Conservation (phyloP, 2,888 invertebrate genomes). For the Toxonevra muliebris region DNA sequence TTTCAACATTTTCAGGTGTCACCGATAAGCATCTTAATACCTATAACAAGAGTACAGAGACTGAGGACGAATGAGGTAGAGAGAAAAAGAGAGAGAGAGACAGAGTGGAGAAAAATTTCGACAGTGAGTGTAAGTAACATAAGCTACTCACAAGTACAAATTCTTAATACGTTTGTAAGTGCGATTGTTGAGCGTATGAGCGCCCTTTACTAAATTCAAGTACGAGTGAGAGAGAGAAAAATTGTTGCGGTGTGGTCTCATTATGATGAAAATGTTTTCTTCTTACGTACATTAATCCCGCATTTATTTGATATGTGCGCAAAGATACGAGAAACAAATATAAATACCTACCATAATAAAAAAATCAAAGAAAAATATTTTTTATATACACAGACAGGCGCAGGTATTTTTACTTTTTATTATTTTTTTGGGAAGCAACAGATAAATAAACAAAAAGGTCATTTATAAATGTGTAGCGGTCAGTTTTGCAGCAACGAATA, state of each 20-base stretch:
- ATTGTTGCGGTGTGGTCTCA: slow-evolving; percentile 39
- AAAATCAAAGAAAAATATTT: not conserved
- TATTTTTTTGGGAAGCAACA: slow-evolving; percentile 3
- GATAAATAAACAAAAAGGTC: slow-evolving; percentile 20
- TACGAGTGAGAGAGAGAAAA: slow-evolving; percentile 4
- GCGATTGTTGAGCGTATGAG: not conserved
- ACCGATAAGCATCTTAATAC: slow-evolving; percentile 63
- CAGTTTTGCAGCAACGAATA: slow-evolving; percentile 19
- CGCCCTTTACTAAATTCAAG: too few relatives aligned
- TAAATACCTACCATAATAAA: not conserved
- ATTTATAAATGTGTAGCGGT: slow-evolving; percentile 14
- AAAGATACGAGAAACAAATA: slow-evolving; percentile 34
- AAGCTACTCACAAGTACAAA: slow-evolving; percentile 16
- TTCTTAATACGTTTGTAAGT: not conserved
- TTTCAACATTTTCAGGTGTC: slow-evolving; percentile 62
- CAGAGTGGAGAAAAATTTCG: slow-evolving; percentile 4
- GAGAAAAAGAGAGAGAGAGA: slow-evolving; percentile 1
- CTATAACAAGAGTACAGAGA: slow-evolving; percentile 23
- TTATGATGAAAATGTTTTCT: slow-evolving; percentile 33
- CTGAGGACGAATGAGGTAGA: slow-evolving; percentile 31
- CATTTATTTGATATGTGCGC: slow-evolving; percentile 38
- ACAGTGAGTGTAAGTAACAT: slow-evolving; percentile 2
- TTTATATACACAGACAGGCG: not conserved
- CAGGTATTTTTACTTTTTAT: slow-evolving; percentile 6
- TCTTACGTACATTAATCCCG: slow-evolving; percentile 31